Percentiles rank a stretch among this genome's conserved stretches.
Conservation (phyloP, 37 sponge, comb jelly and placozoan species). For the Chondrosia reniformis region DNA sequence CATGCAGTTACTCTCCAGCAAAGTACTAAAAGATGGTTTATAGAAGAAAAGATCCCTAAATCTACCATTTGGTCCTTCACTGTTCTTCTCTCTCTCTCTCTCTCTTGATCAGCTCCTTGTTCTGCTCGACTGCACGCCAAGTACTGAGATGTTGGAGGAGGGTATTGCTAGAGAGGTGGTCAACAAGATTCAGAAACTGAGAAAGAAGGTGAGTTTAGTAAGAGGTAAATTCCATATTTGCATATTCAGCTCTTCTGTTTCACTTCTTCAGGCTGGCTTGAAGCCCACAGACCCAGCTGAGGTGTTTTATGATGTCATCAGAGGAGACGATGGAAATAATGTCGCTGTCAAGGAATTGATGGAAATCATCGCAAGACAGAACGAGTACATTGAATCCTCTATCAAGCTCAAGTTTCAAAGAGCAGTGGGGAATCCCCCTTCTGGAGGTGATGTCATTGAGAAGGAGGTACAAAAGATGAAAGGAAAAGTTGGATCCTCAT, state of each 20-base stretch:
- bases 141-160: conserved; percentile 87
- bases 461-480: conserved; percentile 74
- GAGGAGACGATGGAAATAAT: conserved; percentile 12
- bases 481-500: conserved; percentile 51
- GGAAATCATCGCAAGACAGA: conserved; percentile 42
- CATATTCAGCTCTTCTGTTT: not conserved
- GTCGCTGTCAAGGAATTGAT: conserved; percentile 21
- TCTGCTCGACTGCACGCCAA: conserved; percentile 78
- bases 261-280: conserved; percentile 52
- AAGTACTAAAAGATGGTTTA: too few relatives aligned
- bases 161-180: conserved; percentile 91
- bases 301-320: conserved; percentile 48
- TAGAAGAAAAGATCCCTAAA: too few relatives aligned
- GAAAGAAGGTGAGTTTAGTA: conserved; percentile 74
- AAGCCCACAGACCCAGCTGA: conserved; percentile 62
- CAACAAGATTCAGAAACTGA: conserved; percentile 93
- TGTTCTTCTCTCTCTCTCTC: not conserved
- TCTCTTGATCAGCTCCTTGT: conserved; percentile 69
- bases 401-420: conserved; percentile 57
- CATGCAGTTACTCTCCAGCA: too few relatives aligned
- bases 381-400: conserved; percentile 58
- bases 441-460: conserved; percentile 10
- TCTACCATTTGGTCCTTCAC: too few relatives aligned
- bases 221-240: not conserved
- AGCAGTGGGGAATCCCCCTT: not conserved